Evolutionary conservation across 2,797 vertebrate genomes (phyloP).

Genomic region (Arrhamphus sclerolepis): DNA sequence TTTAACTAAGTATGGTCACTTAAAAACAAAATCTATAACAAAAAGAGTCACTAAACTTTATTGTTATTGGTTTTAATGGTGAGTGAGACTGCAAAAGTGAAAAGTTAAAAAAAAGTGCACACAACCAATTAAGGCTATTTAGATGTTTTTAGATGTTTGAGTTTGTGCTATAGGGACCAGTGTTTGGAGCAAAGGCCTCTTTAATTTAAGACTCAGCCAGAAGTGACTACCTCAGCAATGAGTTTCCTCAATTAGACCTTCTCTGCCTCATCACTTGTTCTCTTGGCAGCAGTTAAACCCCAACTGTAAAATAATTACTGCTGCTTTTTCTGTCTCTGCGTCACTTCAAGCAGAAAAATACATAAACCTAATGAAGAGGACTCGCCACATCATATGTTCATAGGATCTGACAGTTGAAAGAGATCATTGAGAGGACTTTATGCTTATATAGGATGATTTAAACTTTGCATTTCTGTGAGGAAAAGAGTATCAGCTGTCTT

Average conservation of each 20-base stretch:
- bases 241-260: conserved; percentile 7
- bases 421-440: background rate
- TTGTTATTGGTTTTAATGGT: background rate
- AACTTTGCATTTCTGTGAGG: too few species aligned
- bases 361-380: background rate
- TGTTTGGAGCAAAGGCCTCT: conserved; percentile 6
- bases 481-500: too few species aligned
- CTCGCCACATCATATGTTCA: too few species aligned
- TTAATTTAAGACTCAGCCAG: conserved; percentile 34
- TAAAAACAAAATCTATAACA: background rate
- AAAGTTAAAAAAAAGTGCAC: conserved; percentile 10
- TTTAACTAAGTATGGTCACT: too few species aligned
- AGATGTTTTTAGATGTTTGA: conserved; percentile 11
- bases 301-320: conserved; percentile 4
- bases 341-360: background rate
- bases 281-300: conserved; percentile 7
- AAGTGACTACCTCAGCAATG: background rate
- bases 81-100: conserved; percentile 11
- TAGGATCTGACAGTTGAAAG: background rate
- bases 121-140: conserved; percentile 26
- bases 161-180: background rate
- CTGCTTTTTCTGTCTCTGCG: background rate
- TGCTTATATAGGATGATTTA: too few species aligned
- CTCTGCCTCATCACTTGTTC: conserved; percentile 3
- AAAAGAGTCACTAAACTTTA: background rate